Percentiles rank a stretch among this genome's conserved stretches.
Conservation (phyloP, 2,888 invertebrate species). For the Hirtodrosophila trivittata region DNA sequence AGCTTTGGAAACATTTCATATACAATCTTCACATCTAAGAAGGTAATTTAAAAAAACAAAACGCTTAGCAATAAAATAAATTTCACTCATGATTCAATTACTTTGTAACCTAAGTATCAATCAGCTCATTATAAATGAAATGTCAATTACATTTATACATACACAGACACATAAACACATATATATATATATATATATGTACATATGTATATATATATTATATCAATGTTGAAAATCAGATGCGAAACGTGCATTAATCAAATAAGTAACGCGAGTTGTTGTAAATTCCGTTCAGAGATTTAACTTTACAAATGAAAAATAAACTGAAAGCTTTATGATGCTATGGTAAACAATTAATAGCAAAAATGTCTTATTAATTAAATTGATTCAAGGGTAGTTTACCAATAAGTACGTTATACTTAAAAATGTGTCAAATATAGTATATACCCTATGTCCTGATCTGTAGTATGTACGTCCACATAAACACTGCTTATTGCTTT, state of each 20-base stretch:
- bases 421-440: too few species aligned
- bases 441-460: too few species aligned
- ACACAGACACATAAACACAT: slow-evolving; percentile 16
- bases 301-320: slow-evolving; percentile 67
- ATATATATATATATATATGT: slow-evolving; percentile 25
- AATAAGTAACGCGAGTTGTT: slow-evolving; percentile 74
- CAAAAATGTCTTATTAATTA: too few species aligned
- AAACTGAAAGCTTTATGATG: slow-evolving; percentile 57
- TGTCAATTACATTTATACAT: slow-evolving; percentile 60
- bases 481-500: too few species aligned
- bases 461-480: too few species aligned
- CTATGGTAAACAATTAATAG: slow-evolving; percentile 49
- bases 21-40: slow-evolving; percentile 50
- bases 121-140: slow-evolving; percentile 41
- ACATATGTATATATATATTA: slow-evolving; percentile 28
- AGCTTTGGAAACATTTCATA: slow-evolving; percentile 61
- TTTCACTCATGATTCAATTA: slow-evolving; percentile 36
- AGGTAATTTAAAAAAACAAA: slow-evolving; percentile 38
- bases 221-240: slow-evolving; percentile 34
- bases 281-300: slow-evolving; percentile 77
- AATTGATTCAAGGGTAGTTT: too few species aligned
- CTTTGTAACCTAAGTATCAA: slow-evolving; percentile 35
- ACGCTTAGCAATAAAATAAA: slow-evolving; percentile 56
- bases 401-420: too few species aligned
- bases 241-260: slow-evolving; percentile 30